Evolutionary conservation across 2,888 invertebrate species (phyloP).

Genomic region (Chloroclysta siterata): DNA sequence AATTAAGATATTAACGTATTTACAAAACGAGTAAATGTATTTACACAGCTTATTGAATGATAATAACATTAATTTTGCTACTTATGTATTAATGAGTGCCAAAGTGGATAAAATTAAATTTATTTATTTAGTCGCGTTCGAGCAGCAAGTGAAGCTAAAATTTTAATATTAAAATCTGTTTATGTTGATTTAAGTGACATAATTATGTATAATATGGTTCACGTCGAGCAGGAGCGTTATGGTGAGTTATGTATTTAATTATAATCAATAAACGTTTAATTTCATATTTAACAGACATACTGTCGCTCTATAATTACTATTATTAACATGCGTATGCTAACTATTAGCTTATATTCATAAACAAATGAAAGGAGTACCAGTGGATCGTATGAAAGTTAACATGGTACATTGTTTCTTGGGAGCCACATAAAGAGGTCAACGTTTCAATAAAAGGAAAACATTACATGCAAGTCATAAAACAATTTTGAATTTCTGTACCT

Average conservation of each 20-base stretch:
- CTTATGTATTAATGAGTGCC: not conserved
- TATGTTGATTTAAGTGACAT: too few species aligned
- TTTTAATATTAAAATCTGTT: too few species aligned
- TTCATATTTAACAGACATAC: too few species aligned
- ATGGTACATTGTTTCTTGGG: constrained; percentile 10
- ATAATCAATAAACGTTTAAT: too few species aligned
- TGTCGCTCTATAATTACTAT: too few species aligned
- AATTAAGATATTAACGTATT: constrained; percentile 3
- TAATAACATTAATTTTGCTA: not conserved
- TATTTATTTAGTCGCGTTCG: too few species aligned
- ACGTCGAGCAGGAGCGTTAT: too few species aligned
- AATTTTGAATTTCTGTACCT: constrained; percentile 36
- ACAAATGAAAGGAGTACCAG: too few species aligned
- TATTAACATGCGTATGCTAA: not conserved
- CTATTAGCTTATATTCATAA: not conserved
- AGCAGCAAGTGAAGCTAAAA: too few species aligned
- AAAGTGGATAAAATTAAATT: too few species aligned
- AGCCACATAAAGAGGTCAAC: constrained; percentile 21
- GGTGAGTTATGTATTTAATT: too few species aligned
- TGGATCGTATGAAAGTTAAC: constrained; percentile 8
- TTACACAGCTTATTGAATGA: not conserved
- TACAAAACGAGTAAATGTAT: not conserved
- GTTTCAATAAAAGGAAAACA: constrained; percentile 35
- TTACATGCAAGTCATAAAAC: constrained; percentile 34
- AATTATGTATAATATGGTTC: too few species aligned